A percentile compares a stretch with the other conserved stretches of the same genome.
These are phyloP conservation scores for Gracilinanus agilis DNA, from an alignment of 2,113 vertebrate genomes.

Conservation along the genomic window DNA sequence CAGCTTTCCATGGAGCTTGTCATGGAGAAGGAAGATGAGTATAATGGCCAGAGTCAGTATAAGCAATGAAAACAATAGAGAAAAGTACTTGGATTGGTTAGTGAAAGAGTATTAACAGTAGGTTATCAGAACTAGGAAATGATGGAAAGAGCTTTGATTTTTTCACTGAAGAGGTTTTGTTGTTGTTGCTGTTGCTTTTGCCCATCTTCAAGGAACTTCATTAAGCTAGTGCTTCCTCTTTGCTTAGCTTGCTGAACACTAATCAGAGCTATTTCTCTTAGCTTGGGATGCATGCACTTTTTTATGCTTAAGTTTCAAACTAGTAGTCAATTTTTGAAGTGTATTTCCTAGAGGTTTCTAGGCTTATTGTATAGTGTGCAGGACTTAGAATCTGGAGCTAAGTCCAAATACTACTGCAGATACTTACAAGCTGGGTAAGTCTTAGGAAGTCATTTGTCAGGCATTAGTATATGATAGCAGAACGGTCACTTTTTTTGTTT, in stretches of 20 bases:
- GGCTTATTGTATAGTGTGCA: not conserved
- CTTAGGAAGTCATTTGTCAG: not conserved
- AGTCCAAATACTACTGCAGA: not conserved
- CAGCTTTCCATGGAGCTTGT: conserved; percentile 24
- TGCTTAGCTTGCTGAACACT: conserved; percentile 65
- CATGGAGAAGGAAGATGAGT: conserved; percentile 20
- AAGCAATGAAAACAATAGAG: conserved; percentile 54
- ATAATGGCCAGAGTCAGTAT: conserved; percentile 57
- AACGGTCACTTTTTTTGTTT: not conserved
- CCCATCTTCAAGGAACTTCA: conserved; percentile 56
- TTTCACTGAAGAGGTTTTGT: conserved; percentile 60
- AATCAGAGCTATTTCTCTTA: conserved; percentile 52
- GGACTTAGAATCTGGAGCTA: not conserved
- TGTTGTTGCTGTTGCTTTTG: not conserved
- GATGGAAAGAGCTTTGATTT: conserved; percentile 68
- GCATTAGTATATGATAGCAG: not conserved
- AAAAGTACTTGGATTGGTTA: conserved; percentile 46
- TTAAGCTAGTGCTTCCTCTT: conserved; percentile 52
- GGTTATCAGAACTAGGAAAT: conserved; percentile 23
- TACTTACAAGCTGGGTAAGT: not conserved
- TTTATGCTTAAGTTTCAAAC: not conserved
- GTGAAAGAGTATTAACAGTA: conserved; percentile 49
- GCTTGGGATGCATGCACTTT: conserved; percentile 28
- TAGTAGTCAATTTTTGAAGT: not conserved
- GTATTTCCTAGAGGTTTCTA: not conserved